These are phyloP conservation scores for Leptonema lineaticorne DNA, from an alignment of 1,140 invertebrate genomes.

Conservation along the genomic window DNA sequence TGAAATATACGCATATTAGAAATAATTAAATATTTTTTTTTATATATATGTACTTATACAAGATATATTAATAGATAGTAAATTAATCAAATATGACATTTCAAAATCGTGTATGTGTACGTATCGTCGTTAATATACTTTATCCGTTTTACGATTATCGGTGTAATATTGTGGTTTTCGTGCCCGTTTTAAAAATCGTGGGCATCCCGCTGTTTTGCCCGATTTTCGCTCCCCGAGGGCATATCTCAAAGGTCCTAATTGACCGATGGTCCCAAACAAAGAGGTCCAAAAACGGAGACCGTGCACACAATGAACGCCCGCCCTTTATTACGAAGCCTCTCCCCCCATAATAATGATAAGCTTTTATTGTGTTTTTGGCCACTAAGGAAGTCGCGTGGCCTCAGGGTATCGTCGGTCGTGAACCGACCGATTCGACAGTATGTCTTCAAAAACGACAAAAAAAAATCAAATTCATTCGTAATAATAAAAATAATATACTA, in stretches of 20 bases:
- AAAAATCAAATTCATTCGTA: constrained; percentile 15
- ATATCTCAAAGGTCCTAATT: constrained; percentile 18
- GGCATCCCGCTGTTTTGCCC: constrained; percentile 14
- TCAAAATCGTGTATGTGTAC: too few species aligned
- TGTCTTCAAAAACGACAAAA: constrained; percentile 5
- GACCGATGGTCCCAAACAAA: constrained; percentile 24
- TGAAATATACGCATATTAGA: too few species aligned
- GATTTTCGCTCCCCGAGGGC: background rate
- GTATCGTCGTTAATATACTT: background rate
- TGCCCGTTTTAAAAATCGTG: background rate
- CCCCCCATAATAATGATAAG: constrained; percentile 18
- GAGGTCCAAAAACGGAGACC: background rate
- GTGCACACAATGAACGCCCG: background rate
- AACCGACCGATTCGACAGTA: too few species aligned
- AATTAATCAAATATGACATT: too few species aligned
- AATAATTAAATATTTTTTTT: too few species aligned
- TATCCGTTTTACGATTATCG: background rate
- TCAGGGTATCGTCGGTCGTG: background rate
- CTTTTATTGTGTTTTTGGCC: constrained; percentile 26
- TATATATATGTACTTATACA: too few species aligned
- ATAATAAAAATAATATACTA: too few species aligned
- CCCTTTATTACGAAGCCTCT: background rate
- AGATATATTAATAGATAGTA: too few species aligned
- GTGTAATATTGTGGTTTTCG: background rate
- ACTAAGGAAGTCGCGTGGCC: constrained; percentile 32